Base-by-base conservation (phyloP, 1,140 invertebrate species). In the Zaprionus kolodkinae region DNA sequence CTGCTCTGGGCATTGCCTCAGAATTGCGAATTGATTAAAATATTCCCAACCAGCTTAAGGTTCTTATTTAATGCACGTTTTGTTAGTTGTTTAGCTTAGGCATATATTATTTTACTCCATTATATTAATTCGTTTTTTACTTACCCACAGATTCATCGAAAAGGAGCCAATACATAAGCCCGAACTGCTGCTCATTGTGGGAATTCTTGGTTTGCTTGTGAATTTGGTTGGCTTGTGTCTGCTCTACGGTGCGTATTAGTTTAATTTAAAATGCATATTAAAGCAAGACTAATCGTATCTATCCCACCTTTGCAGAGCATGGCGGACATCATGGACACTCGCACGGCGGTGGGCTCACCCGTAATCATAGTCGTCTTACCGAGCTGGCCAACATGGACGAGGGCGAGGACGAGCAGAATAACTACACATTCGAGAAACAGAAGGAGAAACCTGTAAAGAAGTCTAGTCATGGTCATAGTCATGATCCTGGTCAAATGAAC, bases 401-500 rank as follows among this genome's bases (percentile, higher is more conserved):
- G 61, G 97, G 96, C 80, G 96, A 97, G 81, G 97, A 96, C 72
- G 96, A 96, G 83, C 94, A 93, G 89, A 84, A 85, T 54, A 91
- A 92, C 50, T 92, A 81, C 60, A 81, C 91, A 15, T 92, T 91
- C 56, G 82, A 91, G 60, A 92, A 92, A 72, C 82, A 81, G 35
- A 89, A 92, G 76, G 91, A 92, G 57, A 92, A 92, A 59, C 75
- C 54, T 6, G 72, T 82, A 7, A 92, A 93, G 64, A 81, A 92
- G 48, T 79, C 86, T 4, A 79, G 92, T 36, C 95, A 95, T 75
- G 93, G 93, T 3, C 95, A 96, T 76, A 92, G 93, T 59, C 94
- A 94, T 69, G 95, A 96, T 82, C 94, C 96, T 0, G 95, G 95
- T 27, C 96, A 99, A 88, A 96, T 99, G 96, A 99, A 99, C 91